Conservation (phyloP, 2,888 invertebrate genomes). For the Smittia aterrima region DNA sequence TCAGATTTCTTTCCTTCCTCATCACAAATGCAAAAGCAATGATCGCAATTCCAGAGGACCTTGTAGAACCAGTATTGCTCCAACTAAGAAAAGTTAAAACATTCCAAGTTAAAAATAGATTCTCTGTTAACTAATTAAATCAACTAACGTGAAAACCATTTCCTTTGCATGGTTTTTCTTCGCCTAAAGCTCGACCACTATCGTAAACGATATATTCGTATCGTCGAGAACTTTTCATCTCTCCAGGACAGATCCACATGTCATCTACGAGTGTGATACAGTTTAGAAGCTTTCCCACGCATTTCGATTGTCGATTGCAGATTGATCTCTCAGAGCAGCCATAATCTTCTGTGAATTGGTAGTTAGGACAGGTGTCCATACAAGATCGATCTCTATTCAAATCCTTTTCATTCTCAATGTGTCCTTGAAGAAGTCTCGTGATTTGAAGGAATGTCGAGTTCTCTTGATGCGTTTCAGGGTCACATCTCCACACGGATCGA, state of each 20-base stretch:
- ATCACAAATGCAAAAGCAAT: constrained; percentile 60
- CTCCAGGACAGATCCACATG: constrained; percentile 74
- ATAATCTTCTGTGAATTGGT: constrained; percentile 61
- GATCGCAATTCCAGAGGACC: constrained; percentile 58
- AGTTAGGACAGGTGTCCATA: constrained; percentile 69
- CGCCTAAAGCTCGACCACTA: constrained; percentile 68
- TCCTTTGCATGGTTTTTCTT: constrained; percentile 57
- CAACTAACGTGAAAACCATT: constrained; percentile 48
- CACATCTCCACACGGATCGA: constrained; percentile 74
- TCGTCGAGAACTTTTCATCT: constrained; percentile 59
- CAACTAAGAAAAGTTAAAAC: constrained; percentile 44
- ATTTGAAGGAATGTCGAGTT: constrained; percentile 70
- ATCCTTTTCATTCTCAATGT: constrained; percentile 78
- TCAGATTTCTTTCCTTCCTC: constrained; percentile 55
- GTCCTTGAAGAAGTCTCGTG: constrained; percentile 73
- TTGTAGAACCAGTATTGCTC: constrained; percentile 56
- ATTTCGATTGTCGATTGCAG: constrained; percentile 61
- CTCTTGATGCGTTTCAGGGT: constrained; percentile 63
- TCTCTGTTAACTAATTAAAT: neutral
- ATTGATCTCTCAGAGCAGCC: constrained; percentile 65
- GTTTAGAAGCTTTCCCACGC: constrained; percentile 65
- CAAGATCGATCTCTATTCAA: constrained; percentile 68
- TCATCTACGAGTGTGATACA: constrained; percentile 74
- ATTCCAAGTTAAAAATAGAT: neutral
- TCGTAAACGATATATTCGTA: constrained; percentile 85